These are phyloP conservation scores for Xylocampa areola DNA, from an alignment of 2,888 invertebrate genomes.

Conservation along the genomic window DNA sequence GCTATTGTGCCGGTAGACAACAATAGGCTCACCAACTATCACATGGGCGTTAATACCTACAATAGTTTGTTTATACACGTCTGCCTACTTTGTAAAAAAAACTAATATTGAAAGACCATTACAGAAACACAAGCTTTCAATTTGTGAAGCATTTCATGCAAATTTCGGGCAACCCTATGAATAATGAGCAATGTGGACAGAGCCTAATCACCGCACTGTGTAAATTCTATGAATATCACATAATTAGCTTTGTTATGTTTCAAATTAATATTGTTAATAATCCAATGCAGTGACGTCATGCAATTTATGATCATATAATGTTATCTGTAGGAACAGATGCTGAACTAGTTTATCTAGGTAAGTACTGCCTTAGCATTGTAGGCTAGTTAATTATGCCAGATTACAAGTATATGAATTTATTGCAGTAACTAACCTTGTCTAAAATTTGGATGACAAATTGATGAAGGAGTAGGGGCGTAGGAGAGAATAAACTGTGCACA, in stretches of 20 bases:
- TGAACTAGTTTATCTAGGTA: slow-evolving; percentile 9
- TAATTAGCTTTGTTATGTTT: slow-evolving; percentile 69
- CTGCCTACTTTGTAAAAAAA: too few relatives aligned
- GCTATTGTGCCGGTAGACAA: too few relatives aligned
- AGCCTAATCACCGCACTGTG: slow-evolving; percentile 65
- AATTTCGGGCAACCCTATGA: slow-evolving; percentile 38
- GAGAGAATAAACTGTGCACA: background rate
- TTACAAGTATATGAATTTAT: slow-evolving; percentile 1
- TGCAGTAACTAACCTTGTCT: background rate
- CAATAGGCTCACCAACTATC: too few relatives aligned
- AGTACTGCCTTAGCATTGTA: slow-evolving; percentile 3
- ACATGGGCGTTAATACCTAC: too few relatives aligned
- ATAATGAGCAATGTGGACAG: slow-evolving; percentile 54
- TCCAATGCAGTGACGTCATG: slow-evolving; percentile 37
- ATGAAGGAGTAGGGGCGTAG: background rate
- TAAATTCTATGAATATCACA: slow-evolving; percentile 57
- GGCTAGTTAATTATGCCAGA: slow-evolving; percentile 15
- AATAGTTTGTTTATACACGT: too few relatives aligned
- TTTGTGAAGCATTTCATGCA: background rate
- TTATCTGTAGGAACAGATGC: slow-evolving; percentile 20
- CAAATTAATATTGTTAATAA: slow-evolving; percentile 70
- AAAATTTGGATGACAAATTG: background rate
- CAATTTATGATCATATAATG: slow-evolving; percentile 30
- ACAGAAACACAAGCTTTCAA: background rate
- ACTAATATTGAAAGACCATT: too few relatives aligned